Conservation (phyloP, 2,797 vertebrate species). For the Poeciliopsis presidionis region DNA sequence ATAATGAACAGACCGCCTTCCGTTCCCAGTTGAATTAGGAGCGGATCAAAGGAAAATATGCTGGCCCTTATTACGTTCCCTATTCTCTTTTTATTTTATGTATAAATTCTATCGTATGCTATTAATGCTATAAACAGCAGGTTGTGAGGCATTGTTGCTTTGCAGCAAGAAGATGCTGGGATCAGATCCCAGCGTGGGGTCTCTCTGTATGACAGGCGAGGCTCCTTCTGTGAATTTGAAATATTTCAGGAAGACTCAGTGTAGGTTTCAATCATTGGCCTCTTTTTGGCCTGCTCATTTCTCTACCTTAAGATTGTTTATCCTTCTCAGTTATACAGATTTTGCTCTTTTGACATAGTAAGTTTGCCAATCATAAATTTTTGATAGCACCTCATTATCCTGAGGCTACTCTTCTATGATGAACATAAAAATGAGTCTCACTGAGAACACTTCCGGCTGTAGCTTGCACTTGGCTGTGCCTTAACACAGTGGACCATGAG, state of each 20-base stretch:
- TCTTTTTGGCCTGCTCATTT: not conserved
- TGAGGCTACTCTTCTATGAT: not conserved
- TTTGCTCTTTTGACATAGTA: not conserved
- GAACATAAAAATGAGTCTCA: not conserved
- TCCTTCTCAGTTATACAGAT: not conserved
- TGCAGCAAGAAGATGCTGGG: not conserved
- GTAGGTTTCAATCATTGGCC: not conserved
- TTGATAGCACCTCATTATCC: not conserved
- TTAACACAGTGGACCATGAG: not conserved
- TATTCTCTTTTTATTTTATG: not conserved
- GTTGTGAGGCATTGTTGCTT: not conserved
- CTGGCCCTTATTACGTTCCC: not conserved
- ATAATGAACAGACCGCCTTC: not conserved
- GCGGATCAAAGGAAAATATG: not conserved
- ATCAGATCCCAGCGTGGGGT: not conserved
- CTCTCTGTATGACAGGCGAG: not conserved
- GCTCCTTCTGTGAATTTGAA: not conserved
- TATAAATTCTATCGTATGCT: not conserved
- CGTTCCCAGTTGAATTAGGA: not conserved
- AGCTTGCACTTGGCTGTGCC: not conserved
- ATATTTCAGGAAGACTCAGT: not conserved
- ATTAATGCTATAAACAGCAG: not conserved
- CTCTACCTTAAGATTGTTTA: not conserved
- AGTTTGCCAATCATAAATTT: not conserved
- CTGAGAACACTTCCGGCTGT: not conserved